phyloP scores from a whole-genome alignment of 2,113 vertebrate genomes.

The Neodontobutis hainanensis region DNA sequence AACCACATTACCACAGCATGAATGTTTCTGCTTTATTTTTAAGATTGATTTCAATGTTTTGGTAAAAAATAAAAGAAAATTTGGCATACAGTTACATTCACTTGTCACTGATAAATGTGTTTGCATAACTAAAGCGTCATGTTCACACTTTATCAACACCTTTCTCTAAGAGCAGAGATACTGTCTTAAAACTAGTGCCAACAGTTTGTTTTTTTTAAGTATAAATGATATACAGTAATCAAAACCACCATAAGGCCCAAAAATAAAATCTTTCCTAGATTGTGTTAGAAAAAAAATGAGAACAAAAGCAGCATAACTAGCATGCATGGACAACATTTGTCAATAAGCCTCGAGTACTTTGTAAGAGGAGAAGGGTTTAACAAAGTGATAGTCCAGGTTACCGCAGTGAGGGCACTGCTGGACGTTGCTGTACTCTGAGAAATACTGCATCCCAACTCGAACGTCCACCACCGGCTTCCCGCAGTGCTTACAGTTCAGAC shows the following conservation, averaged over 20 bases:
- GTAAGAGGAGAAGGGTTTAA: conserved; percentile 99
- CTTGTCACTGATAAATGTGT: conserved; percentile 81
- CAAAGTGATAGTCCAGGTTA: conserved; percentile 99
- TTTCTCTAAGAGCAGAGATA: conserved; percentile 52
- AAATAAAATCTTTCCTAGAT: conserved; percentile 67
- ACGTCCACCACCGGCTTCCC: conserved; percentile 98
- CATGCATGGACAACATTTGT: conserved; percentile 92
- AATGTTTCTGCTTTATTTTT: conserved; percentile 70
- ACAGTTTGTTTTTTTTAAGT: conserved; percentile 51
- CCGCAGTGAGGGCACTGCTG: conserved; percentile 99
- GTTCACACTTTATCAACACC: conserved; percentile 59
- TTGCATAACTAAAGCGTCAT: conserved; percentile 60
- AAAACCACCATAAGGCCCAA: conserved; percentile 48
- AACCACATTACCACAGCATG: background rate
- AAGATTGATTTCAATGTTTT: conserved; percentile 56
- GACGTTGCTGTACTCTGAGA: conserved; percentile 99
- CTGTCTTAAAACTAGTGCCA: conserved; percentile 46
- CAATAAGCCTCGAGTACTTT: conserved; percentile 99
- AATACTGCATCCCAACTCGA: conserved; percentile 98
- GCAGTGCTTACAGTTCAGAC: conserved; percentile 99
- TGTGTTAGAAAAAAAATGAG: conserved; percentile 82
- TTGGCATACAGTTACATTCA: conserved; percentile 92
- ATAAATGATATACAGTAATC: conserved; percentile 41
- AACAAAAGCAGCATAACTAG: conserved; percentile 78
- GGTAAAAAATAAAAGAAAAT: conserved; percentile 73